phyloP scores from a whole-genome alignment of 2,113 vertebrate species.

The Dascyllus trimaculatus region DNA sequence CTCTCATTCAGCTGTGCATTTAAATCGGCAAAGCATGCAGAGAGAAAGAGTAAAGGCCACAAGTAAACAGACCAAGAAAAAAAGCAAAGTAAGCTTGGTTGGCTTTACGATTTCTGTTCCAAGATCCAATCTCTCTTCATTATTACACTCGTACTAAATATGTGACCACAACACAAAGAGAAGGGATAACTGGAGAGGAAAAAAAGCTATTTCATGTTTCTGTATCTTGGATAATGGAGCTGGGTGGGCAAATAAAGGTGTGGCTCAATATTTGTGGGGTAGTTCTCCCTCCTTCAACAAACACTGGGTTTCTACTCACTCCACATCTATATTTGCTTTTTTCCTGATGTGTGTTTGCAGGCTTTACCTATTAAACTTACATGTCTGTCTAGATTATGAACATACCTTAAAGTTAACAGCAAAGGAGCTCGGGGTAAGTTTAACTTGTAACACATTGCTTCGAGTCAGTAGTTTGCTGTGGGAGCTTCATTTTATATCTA shows the following conservation, averaged over 20 bases:
- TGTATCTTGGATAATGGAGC: conserved; percentile 67
- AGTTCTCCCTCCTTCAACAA: conserved; percentile 85
- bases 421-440: neutral
- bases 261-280: conserved; percentile 79
- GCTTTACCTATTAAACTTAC: conserved; percentile 33
- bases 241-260: conserved; percentile 82
- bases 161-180: conserved; percentile 27
- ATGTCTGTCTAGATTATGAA: conserved; percentile 20
- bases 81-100: conserved; percentile 26
- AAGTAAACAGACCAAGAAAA: conserved; percentile 29
- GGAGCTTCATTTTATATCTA: neutral
- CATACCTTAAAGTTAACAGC: neutral
- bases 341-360: conserved; percentile 60
- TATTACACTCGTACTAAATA: conserved; percentile 24
- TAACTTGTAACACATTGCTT: neutral
- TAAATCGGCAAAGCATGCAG: conserved; percentile 44
- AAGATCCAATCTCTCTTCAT: conserved; percentile 1
- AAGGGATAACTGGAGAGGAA: neutral
- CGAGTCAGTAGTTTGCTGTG: neutral
- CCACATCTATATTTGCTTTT: conserved; percentile 64
- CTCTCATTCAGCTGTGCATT: conserved; percentile 16
- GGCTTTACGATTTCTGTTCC: neutral
- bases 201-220: conserved; percentile 49
- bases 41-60: conserved; percentile 38
- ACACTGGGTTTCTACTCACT: conserved; percentile 68